phyloP scores from a whole-genome alignment of 2,888 invertebrate genomes.

The Myopa tessellatipennis region DNA sequence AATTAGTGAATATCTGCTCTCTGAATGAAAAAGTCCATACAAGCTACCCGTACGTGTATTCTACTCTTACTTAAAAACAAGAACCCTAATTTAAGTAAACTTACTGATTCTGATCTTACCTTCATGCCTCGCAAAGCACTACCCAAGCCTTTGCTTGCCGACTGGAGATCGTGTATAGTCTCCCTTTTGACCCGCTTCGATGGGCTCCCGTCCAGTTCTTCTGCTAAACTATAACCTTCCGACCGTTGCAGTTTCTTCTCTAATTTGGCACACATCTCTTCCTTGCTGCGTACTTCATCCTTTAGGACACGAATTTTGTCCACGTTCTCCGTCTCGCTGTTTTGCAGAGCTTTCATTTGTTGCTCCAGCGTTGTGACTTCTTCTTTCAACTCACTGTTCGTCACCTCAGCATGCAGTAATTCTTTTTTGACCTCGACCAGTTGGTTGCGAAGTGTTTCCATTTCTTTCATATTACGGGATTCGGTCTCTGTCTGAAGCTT shows the following conservation, averaged over 20 bases:
- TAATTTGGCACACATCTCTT: slow-evolving; percentile 58
- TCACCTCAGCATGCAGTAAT: slow-evolving; percentile 75
- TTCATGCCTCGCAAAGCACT: slow-evolving; percentile 58
- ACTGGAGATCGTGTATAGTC: slow-evolving; percentile 54
- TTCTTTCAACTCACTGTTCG: slow-evolving; percentile 76
- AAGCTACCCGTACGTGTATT: too few species aligned
- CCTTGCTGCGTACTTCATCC: slow-evolving; percentile 70
- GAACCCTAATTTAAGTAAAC: too few species aligned
- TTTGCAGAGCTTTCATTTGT: slow-evolving; percentile 72
- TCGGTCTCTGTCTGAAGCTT: slow-evolving; percentile 70
- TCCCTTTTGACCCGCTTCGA: slow-evolving; percentile 57
- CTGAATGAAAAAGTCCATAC: too few species aligned
- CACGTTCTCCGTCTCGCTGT: slow-evolving; percentile 71
- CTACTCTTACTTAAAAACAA: too few species aligned
- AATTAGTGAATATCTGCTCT: too few species aligned
- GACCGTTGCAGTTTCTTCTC: slow-evolving; percentile 59
- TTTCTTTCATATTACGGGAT: slow-evolving; percentile 68
- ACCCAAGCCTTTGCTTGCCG: slow-evolving; percentile 59
- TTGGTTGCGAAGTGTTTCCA: slow-evolving; percentile 70
- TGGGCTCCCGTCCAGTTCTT: slow-evolving; percentile 62
- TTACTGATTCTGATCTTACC: slow-evolving; percentile 48
- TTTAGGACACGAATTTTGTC: slow-evolving; percentile 72
- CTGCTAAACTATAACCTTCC: slow-evolving; percentile 60
- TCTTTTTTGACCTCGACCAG: slow-evolving; percentile 71
- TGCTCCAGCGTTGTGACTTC: slow-evolving; percentile 76